A percentile compares a stretch with the other conserved stretches of the same genome.
Evolutionary conservation across 2,888 invertebrate species (phyloP).

Genomic region (Esperia sulphurella): DNA sequence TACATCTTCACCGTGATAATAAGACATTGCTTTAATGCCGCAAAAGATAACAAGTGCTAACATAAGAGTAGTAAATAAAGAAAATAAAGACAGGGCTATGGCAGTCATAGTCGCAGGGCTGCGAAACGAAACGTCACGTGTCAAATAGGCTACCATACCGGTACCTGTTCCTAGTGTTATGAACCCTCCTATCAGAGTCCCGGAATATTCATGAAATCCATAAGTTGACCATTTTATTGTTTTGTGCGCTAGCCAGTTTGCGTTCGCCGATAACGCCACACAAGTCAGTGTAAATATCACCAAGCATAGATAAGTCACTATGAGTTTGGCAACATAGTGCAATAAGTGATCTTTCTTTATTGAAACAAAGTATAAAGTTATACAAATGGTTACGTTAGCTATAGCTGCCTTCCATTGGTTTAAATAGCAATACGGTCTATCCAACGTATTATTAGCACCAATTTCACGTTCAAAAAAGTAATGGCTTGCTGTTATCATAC

Average conservation of each 20-base stretch:
- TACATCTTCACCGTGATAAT: conserved; percentile 61
- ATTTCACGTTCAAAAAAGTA: conserved; percentile 60
- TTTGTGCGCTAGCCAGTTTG: conserved; percentile 55
- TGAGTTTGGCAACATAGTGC: conserved; percentile 36
- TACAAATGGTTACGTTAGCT: conserved; percentile 30
- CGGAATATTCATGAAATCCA: conserved; percentile 25
- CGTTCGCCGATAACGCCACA: conserved; percentile 50
- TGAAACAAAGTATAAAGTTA: conserved; percentile 40
- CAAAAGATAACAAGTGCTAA: conserved; percentile 48
- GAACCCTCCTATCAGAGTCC: conserved; percentile 39
- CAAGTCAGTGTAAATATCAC: conserved; percentile 47
- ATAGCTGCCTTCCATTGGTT: conserved; percentile 47
- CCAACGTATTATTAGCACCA: conserved; percentile 39
- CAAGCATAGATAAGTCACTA: conserved; percentile 34
- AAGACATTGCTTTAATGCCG: conserved; percentile 62
- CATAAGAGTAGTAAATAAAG: conserved; percentile 38
- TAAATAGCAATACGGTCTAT: conserved; percentile 34
- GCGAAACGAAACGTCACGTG: conserved; percentile 52
- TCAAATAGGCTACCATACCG: conserved; percentile 51
- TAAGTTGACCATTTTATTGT: conserved; percentile 30
- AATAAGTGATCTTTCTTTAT: conserved; percentile 48
- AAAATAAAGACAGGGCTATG: conserved; percentile 43
- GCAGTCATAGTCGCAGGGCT: conserved; percentile 65
- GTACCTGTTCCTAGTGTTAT: conserved; percentile 50
- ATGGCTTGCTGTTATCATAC: conserved; percentile 58